A percentile compares a stretch with the other conserved stretches of the same genome.
These are phyloP conservation scores for Cheilinus undulatus DNA, from an alignment of 2,113 vertebrate genomes.

Conservation along the genomic window DNA sequence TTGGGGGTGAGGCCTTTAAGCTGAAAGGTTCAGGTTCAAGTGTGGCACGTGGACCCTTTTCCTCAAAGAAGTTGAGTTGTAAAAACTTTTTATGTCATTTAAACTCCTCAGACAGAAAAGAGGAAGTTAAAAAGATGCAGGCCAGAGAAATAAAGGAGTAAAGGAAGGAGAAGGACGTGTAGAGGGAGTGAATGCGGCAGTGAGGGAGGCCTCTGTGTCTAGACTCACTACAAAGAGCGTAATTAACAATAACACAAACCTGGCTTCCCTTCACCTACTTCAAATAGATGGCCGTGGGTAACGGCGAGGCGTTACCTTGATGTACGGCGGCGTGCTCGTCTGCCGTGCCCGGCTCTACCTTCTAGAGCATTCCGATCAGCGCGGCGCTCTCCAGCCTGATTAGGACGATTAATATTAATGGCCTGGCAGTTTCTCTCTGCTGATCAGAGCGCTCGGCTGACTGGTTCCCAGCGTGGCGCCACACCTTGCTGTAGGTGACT, in stretches of 20 bases:
- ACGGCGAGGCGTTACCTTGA: conserved; percentile 57
- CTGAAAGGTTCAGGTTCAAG: too few species aligned
- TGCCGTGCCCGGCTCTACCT: conserved; percentile 42
- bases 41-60: too few species aligned
- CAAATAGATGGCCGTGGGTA: conserved; percentile 65
- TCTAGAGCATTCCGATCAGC: conserved; percentile 55
- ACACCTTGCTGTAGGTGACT: conserved; percentile 85
- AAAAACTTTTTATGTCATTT: too few species aligned
- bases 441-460: conserved; percentile 72
- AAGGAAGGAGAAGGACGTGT: not conserved
- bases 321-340: conserved; percentile 37
- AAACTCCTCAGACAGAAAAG: too few species aligned
- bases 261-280: conserved; percentile 64
- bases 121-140: conserved; percentile 5
- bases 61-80: too few species aligned
- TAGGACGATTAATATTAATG: conserved; percentile 80
- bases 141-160: not conserved
- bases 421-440: conserved; percentile 52
- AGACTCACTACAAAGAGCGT: conserved; percentile 55
- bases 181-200: not conserved
- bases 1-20: too few species aligned
- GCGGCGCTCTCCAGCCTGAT: conserved; percentile 60
- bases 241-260: conserved; percentile 75
- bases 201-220: conserved; percentile 37
- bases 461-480: conserved; percentile 73